Base-by-base conservation (phyloP, 2,888 invertebrate genomes). In the Chesias legatella region DNA sequence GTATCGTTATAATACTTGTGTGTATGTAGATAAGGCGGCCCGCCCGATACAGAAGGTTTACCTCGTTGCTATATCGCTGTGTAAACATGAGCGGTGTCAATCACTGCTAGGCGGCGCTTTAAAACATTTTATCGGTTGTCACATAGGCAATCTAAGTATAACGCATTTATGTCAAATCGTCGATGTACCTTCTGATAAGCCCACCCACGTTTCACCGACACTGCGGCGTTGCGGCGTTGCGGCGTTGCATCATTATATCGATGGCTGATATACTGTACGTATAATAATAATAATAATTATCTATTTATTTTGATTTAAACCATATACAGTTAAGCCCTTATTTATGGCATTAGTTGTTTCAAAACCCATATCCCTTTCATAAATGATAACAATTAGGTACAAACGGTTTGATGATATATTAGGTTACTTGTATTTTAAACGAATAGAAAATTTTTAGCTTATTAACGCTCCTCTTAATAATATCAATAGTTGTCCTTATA, bases 161-260 rank as follows among this genome's bases (percentile, higher is more conserved):
- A 83, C 84, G 80, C 84, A 82, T 85, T 86, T 84, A 79, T 82
- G 80, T 85, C 83, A 83, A 81, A 82, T 84, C 79, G 79, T 59
- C 74, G 83, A 84, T 83, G 73, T 80, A 75, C 66, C 69, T 65
- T 63, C 61, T 66, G 85, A 86, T 86, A 86, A 84, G 83, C 76
- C 83, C 84, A 85, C 84, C 83, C 83, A 83, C 79, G 77, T 72
- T 72, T 72, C 60, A 62, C 59, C 63, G 66, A 58, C 60, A 60
- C 65, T 62, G 61, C 79, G 77, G 79, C 81, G 61, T 79, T 78
- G 79, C 81, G n/a, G 59, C 60, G 61, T 64, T 62, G 61, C 79
- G 77, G 79, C 81, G 61, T 79, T 78, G 79, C 81, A 71, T 72
- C 75, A 78, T 68, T 66, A 62, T 61, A 68, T 72, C 64, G 61